These are phyloP conservation scores for Nasonia vitripennis DNA, from an alignment of 1,140 invertebrate genomes.

Conservation along the genomic window DNA sequence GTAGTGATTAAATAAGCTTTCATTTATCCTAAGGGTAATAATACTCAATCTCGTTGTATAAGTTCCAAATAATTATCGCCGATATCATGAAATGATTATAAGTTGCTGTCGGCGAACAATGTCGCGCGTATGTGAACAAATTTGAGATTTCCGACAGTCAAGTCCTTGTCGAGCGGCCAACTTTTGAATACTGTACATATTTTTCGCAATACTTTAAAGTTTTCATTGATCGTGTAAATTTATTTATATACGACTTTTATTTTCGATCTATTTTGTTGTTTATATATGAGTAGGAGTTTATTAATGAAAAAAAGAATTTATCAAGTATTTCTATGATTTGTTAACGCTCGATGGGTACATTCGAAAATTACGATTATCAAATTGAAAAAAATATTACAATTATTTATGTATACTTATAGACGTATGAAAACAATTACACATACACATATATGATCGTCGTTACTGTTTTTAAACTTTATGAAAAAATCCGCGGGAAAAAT, in stretches of 20 bases:
- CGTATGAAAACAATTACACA: slow-evolving; percentile 49
- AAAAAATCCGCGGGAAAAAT: slow-evolving; percentile 53
- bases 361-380: slow-evolving; percentile 23
- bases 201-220: slow-evolving; percentile 18
- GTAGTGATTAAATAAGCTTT: slow-evolving; percentile 48
- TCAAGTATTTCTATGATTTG: neutral
- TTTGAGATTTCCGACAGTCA: slow-evolving; percentile 15
- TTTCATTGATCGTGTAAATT: slow-evolving; percentile 1
- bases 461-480: slow-evolving; percentile 72
- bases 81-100: slow-evolving; percentile 11
- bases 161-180: slow-evolving; percentile 5
- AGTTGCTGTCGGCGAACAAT: neutral
- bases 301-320: slow-evolving; percentile 18
- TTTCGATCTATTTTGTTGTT: slow-evolving; percentile 24
- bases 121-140: slow-evolving; percentile 20
- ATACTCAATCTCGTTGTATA: slow-evolving; percentile 43
- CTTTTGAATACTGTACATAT: slow-evolving; percentile 28
- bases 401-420: slow-evolving; percentile 48
- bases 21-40: slow-evolving; percentile 40
- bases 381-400: slow-evolving; percentile 26
- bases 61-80: slow-evolving; percentile 7
- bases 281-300: slow-evolving; percentile 8
- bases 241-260: slow-evolving; percentile 9
- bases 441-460: slow-evolving; percentile 65
- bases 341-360: slow-evolving; percentile 14